phyloP scores from a whole-genome alignment of 2,888 invertebrate genomes.

The Alloscopus bannaensis region DNA sequence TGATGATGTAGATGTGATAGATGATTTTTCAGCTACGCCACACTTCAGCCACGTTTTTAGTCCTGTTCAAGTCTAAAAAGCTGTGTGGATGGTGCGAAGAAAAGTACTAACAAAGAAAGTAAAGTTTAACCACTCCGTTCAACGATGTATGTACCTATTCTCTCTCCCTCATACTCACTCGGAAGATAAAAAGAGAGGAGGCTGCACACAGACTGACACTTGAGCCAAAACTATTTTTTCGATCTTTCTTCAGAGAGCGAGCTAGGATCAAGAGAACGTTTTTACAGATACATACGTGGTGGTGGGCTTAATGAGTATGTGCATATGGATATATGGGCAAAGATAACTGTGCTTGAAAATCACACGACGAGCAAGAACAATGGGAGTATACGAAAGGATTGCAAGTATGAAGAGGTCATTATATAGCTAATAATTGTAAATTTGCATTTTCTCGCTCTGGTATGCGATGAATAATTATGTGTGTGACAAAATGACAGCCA shows the following conservation, averaged over 20 bases:
- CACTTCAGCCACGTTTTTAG: too few species aligned
- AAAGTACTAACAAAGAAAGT: too few species aligned
- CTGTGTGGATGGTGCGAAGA: too few species aligned
- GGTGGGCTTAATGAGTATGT: background rate
- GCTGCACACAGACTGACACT: slow-evolving; percentile 52
- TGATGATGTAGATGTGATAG: too few species aligned
- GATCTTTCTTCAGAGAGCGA: slow-evolving; percentile 18
- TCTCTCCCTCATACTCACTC: slow-evolving; percentile 14
- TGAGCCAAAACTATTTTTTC: slow-evolving; percentile 55
- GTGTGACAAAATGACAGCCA: slow-evolving; percentile 36
- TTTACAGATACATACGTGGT: slow-evolving; percentile 4
- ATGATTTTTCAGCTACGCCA: too few species aligned
- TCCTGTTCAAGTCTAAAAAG: too few species aligned
- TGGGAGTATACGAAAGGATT: slow-evolving; percentile 30
- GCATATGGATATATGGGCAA: background rate
- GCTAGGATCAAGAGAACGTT: background rate
- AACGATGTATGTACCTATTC: background rate
- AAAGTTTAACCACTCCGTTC: slow-evolving; percentile 5
- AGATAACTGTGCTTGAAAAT: slow-evolving; percentile 6
- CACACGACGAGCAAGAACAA: slow-evolving; percentile 57
- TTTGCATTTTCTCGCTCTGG: slow-evolving; percentile 43
- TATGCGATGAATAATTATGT: slow-evolving; percentile 38
- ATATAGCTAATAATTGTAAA: slow-evolving; percentile 52
- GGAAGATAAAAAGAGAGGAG: slow-evolving; percentile 31
- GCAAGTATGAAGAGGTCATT: slow-evolving; percentile 53